Base-by-base conservation (phyloP, 2,888 invertebrate species). In the Caenorhabditis sp. region DNA sequence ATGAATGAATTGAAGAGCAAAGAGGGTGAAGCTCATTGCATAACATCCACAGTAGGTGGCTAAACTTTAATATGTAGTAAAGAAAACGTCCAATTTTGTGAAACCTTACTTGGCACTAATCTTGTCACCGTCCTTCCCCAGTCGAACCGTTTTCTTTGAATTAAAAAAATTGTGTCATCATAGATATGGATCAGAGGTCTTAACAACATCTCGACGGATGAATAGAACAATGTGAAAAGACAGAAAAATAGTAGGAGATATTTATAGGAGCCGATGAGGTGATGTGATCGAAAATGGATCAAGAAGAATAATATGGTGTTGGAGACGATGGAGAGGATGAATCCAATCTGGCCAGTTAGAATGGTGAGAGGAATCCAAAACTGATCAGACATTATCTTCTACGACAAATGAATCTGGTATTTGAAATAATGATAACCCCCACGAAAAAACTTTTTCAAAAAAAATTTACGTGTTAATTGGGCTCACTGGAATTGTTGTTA, bases 1-100 rank as follows among this genome's bases (percentile, higher is more conserved):
- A 59, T 68, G 63, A 0, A 68, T n/a, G 26, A 68, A 68, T 54
- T 68, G 68, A 20, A 68, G 63, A 38, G 68, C 68, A 31, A 63
- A 67, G 0, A 67, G 58, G 5, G 53, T 58, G 52, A 67, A 67
- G 38, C 67, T 67, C 62, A 63, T 62, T 3, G 67, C 67, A 21
- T 62, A 67, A 36, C 67, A 67, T 4, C 67, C 57, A 27, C 67
- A 67, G 38, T 67, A 67, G 38, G 53, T 58, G 7, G 66, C 66
- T 67, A n/a, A n/a, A 23, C 5, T 7, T 7, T 7, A 7, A 7
- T 31, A 10, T 7, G 31, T n/a, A n/a, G n/a, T n/a, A n/a, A n/a
- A n/a, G n/a, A n/a, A n/a, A n/a, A n/a, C n/a, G n/a, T n/a, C n/a
- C 4, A 31, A 31, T 31, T 10, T 10, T 31, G 31, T 4, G 10